Evolutionary conservation across 2,113 vertebrate genomes (phyloP).

Genomic region (Emydocephalus ijimae): DNA sequence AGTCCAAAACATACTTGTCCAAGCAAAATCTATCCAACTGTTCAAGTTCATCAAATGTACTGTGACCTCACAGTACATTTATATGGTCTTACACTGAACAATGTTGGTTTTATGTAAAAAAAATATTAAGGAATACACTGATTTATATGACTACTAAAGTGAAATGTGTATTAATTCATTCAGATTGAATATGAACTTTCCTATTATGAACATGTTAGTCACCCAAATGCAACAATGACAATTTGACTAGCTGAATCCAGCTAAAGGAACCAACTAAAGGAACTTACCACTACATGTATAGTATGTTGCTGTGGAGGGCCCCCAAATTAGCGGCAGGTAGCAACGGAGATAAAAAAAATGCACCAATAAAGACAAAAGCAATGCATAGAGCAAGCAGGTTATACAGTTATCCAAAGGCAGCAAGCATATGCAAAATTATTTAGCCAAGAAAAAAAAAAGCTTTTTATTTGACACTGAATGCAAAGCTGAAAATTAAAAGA

Average conservation of each 20-base stretch:
- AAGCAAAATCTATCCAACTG: background rate
- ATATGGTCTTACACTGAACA: background rate
- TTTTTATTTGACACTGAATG: constrained; percentile 37
- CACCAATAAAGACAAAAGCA: constrained; percentile 77
- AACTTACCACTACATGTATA: constrained; percentile 99
- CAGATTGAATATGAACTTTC: background rate
- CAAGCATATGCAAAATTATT: constrained; percentile 54
- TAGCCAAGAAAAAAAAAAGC: constrained; percentile 52
- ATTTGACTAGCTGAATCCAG: constrained; percentile 32
- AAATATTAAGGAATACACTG: background rate
- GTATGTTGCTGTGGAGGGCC: constrained; percentile 95
- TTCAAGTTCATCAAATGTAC: background rate
- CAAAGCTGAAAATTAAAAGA: background rate
- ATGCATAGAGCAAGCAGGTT: constrained; percentile 67
- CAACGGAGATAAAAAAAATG: constrained; percentile 85
- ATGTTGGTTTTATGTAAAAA: background rate
- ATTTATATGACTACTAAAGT: background rate
- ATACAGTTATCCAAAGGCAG: constrained; percentile 60
- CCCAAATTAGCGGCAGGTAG: constrained; percentile 87
- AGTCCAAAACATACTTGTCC: background rate
- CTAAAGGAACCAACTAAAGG: constrained; percentile 54
- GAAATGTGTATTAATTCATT: background rate
- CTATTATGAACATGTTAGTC: constrained; percentile 9
- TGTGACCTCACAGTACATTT: background rate
- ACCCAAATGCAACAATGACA: background rate